phyloP scores from a whole-genome alignment of 2,888 invertebrate species.

The Neoascia interrupta region DNA sequence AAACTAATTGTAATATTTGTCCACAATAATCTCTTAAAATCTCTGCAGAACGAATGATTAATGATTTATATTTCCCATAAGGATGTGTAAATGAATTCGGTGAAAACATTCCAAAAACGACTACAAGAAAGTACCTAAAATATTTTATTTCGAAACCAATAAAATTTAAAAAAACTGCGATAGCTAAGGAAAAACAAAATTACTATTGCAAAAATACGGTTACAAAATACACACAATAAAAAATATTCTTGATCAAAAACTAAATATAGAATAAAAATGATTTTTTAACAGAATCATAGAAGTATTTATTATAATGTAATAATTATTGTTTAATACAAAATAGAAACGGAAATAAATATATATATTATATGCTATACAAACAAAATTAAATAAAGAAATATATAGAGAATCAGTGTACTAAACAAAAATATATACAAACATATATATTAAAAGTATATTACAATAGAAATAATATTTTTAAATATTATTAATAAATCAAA shows the following conservation, averaged over 20 bases:
- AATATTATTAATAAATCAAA: slow-evolving; percentile 8
- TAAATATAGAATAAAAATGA: neutral
- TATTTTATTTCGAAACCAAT: slow-evolving; percentile 10
- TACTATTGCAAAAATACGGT: slow-evolving; percentile 1
- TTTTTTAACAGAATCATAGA: slow-evolving; percentile 7
- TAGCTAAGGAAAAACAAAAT: slow-evolving; percentile 27
- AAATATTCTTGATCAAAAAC: neutral
- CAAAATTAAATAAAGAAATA: slow-evolving; percentile 4
- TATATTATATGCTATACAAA: neutral
- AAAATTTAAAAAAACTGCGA: slow-evolving; percentile 15
- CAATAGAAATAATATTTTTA: slow-evolving; percentile 18
- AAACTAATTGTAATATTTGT: neutral
- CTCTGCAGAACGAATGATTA: neutral
- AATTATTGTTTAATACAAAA: slow-evolving; percentile 13
- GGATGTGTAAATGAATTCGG: too few relatives aligned
- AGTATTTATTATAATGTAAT: slow-evolving; percentile 17
- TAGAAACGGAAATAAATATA: neutral
- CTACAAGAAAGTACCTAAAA: slow-evolving; percentile 45
- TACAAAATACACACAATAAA: slow-evolving; percentile 5
- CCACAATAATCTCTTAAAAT: neutral
- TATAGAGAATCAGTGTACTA: slow-evolving; percentile 27
- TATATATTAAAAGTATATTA: neutral
- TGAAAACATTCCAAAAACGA: slow-evolving; percentile 8
- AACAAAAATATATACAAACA: neutral
- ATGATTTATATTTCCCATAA: neutral